Evolutionary conservation across 2,113 vertebrate species (phyloP).

Genomic region (Dasypus novemcinctus): DNA sequence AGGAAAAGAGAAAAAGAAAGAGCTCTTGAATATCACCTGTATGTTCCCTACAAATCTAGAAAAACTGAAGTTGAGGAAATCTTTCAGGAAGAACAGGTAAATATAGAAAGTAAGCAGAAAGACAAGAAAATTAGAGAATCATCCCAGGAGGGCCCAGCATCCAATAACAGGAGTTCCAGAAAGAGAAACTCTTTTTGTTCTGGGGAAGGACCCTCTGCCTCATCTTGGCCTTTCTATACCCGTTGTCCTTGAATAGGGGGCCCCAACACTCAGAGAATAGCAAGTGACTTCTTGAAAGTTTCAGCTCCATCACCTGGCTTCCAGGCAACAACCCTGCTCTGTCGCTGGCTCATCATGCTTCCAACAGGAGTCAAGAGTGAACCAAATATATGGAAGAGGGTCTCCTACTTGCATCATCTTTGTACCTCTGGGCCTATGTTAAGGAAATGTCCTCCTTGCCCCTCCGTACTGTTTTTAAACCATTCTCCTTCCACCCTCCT

Average conservation of each 20-base stretch:
- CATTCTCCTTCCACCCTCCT: not conserved
- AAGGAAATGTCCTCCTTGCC: not conserved
- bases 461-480: not conserved
- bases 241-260: not conserved
- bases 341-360: not conserved
- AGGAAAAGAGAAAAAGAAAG: not conserved
- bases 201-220: not conserved
- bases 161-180: not conserved
- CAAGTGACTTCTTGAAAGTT: not conserved
- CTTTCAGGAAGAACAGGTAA: not conserved
- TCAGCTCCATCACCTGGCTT: not conserved
- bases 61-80: not conserved
- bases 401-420: not conserved
- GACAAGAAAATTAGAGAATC: not conserved
- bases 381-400: not conserved
- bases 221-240: not conserved
- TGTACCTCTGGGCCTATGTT: not conserved
- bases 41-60: not conserved
- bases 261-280: too few relatives aligned
- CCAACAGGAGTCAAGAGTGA: not conserved
- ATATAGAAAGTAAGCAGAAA: not conserved
- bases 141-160: not conserved
- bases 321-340: too few relatives aligned
- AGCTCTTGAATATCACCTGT: not conserved
- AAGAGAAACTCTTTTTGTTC: not conserved